Conservation (phyloP, 2,888 invertebrate genomes). For the Chalcis sispes region DNA sequence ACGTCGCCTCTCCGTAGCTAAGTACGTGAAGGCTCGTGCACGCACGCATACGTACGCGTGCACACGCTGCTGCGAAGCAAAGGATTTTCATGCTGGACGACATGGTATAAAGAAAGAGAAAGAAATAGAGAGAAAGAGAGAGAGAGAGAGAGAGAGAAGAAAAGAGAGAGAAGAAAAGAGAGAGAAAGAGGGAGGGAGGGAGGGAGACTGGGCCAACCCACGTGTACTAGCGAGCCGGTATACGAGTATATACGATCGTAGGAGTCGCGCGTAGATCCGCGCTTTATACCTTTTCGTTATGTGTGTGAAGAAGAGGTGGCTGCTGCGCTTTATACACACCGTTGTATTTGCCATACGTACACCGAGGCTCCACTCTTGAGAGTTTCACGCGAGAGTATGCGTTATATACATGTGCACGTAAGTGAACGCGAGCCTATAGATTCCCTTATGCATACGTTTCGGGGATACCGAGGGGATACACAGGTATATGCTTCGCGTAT, state of each 20-base stretch:
- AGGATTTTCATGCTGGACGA: slow-evolving; percentile 33
- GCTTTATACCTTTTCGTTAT: background rate
- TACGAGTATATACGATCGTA: background rate
- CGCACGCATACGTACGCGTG: background rate
- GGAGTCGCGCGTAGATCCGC: background rate
- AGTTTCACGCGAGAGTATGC: no score
- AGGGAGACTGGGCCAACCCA: slow-evolving; percentile 23
- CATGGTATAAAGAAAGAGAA: background rate
- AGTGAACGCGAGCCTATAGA: slow-evolving; percentile 30
- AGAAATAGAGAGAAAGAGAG: no score
- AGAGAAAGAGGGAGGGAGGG: background rate
- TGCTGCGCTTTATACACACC: slow-evolving; percentile 22
- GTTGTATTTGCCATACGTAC: slow-evolving; percentile 22
- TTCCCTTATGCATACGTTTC: slow-evolving; percentile 31
- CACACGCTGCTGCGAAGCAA: background rate
- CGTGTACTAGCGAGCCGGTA: slow-evolving; percentile 5
- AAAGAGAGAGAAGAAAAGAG: no score
- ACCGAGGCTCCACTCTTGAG: no score
- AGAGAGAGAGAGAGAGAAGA: slow-evolving; percentile 5
- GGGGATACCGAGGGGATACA: no score
- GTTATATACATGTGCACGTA: no score
- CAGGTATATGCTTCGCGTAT: slow-evolving; percentile 39
- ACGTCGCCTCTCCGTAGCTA: background rate
- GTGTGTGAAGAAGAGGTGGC: no score
- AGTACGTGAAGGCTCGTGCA: no score